Conservation (phyloP, 1,140 invertebrate genomes). For the Mamestra configurata region DNA sequence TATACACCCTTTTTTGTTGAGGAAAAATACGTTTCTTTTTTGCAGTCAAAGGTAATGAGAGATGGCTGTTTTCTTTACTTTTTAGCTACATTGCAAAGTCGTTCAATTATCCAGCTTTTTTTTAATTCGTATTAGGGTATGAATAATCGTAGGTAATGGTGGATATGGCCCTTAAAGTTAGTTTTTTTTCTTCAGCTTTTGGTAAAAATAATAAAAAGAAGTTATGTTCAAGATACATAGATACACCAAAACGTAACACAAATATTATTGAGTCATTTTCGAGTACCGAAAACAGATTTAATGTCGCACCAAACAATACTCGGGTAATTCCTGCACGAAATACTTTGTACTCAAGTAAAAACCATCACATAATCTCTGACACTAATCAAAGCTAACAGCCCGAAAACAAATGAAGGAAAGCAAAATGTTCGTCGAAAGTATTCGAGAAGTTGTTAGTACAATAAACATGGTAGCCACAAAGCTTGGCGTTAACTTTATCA, state of each 20-base stretch:
- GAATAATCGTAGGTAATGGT: too few species aligned
- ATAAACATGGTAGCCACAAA: conserved; percentile 23
- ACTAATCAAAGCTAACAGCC: neutral
- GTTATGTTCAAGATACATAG: too few species aligned
- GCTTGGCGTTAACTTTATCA: conserved; percentile 30
- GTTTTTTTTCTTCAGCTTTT: too few species aligned
- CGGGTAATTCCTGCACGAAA: too few species aligned
- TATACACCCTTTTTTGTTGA: neutral
- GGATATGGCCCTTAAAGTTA: too few species aligned
- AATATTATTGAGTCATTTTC: too few species aligned
- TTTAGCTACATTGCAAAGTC: neutral
- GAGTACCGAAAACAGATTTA: too few species aligned
- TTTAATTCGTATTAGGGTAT: too few species aligned
- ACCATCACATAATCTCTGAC: neutral
- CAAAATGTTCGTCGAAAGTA: conserved; percentile 2
- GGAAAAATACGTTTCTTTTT: neutral
- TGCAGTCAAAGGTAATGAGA: conserved; percentile 1
- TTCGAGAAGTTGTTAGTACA: conserved; percentile 18
- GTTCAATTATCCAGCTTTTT: neutral
- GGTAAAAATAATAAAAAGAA: too few species aligned
- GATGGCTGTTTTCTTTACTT: neutral
- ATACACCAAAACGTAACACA: too few species aligned
- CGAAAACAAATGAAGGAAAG: neutral
- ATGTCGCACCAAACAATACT: too few species aligned
- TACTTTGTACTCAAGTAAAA: neutral